Evolutionary conservation across 1,140 invertebrate species (phyloP).

Genomic region (Sarcophaga bullata): DNA sequence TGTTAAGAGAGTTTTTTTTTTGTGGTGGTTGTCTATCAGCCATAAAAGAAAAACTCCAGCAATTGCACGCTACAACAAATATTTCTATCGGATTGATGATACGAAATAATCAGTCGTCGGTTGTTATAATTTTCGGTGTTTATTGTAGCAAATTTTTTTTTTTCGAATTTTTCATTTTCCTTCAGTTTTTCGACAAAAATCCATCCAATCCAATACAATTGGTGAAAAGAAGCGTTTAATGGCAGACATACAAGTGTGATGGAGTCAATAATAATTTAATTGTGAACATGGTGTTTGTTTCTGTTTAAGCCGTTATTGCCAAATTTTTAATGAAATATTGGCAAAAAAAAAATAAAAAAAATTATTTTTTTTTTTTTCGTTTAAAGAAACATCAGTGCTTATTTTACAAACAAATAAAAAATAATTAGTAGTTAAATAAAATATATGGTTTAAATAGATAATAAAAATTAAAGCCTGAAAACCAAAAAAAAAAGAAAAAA

Average conservation of each 20-base stretch:
- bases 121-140: conserved; percentile 11
- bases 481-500: no score
- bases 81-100: background rate
- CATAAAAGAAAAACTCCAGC: background rate
- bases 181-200: background rate
- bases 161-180: background rate
- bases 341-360: background rate
- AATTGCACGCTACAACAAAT: background rate
- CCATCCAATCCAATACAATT: background rate
- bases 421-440: no score
- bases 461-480: no score
- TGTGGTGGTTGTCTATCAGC: background rate
- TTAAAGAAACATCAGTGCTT: no score
- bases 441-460: no score
- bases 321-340: background rate
- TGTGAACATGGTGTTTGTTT: no score
- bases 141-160: background rate
- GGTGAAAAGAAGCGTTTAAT: conserved; percentile 21
- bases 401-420: no score
- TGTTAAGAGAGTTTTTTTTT: background rate
- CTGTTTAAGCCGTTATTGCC: background rate
- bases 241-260: background rate
- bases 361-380: background rate
- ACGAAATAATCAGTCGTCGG: background rate
- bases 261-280: no score